Base-by-base conservation (phyloP, 2,888 invertebrate genomes). In the Aleiodes leptofemur region DNA sequence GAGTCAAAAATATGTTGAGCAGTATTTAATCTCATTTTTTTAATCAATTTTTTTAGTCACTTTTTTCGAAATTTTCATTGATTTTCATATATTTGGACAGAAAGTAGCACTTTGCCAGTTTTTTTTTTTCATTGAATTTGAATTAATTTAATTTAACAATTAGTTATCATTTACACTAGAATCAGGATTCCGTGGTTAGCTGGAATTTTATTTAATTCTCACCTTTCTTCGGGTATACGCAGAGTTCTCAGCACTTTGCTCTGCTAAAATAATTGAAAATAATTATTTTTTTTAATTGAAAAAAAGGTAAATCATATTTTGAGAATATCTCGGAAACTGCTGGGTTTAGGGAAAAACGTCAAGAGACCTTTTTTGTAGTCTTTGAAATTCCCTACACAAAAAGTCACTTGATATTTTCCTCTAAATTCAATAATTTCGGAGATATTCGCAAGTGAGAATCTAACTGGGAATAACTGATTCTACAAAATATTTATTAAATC, bases 191-290 rank as follows among this genome's bases (percentile, higher is more conserved):
- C 7, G 55, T 56, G n/a, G n/a, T 38, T 14, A 55, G 43, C n/a
- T 55, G 34, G 51, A n/a, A 34, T 29, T 76, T 75, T 80, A 73
- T 82, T 81, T 82, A 81, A 86, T 72, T 89, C 91, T 93, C 93
- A 93, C 92, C 93, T 92, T 88, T 93, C 93, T 90, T 94, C 94
- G 78, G 95, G 96, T 82, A 96, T 93, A 81, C 95, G 92, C 75
- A 94, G 91, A 29, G 95, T 95, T 82, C 93, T 92, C 55, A 95
- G 91, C 72, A 95, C 93, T 92, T 95, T 95, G 90, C 95, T 95
- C 86, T 93, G 94, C 96, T 96, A 91, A 1, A 93, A 92, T 80
- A 80, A 86, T 53, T 53, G 4, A 16, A 53, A n/a, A 6, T 0
- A 1, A 34, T 34, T 31, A 23, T 56, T 23, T 55, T 23, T 9